phyloP scores from a whole-genome alignment of 2,113 vertebrate species.

The Sceloporus tristichus region DNA sequence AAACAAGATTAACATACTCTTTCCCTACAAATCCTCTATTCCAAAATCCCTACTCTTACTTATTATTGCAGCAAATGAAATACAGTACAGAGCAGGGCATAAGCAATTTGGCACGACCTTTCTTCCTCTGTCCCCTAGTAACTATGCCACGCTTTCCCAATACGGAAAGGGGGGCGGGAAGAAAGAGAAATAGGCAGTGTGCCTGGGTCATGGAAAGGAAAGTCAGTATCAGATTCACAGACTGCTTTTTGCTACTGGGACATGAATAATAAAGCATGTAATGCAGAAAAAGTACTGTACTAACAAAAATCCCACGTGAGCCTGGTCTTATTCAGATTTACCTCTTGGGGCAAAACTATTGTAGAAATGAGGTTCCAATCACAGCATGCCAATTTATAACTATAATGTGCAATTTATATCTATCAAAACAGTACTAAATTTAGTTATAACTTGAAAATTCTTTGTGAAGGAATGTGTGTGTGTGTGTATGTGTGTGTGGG shows the following conservation, averaged over 20 bases:
- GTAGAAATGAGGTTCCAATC: background rate
- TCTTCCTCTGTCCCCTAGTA: constrained; percentile 19
- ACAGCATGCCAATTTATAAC: background rate
- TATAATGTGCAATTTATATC: background rate
- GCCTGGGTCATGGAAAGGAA: constrained; percentile 23
- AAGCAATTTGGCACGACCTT: constrained; percentile 36
- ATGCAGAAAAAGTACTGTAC: background rate
- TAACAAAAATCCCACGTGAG: fast-evolving
- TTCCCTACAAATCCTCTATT: background rate
- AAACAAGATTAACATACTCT: background rate
- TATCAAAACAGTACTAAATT: background rate
- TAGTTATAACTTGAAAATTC: background rate
- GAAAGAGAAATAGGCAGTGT: background rate
- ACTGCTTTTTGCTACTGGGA: fast-evolving
- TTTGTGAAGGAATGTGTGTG: background rate
- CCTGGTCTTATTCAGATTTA: background rate
- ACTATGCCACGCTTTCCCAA: constrained; percentile 50
- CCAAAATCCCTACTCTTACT: constrained; percentile 11
- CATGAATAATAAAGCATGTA: constrained; percentile 13
- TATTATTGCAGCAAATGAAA: constrained; percentile 23
- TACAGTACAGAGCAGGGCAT: constrained; percentile 37
- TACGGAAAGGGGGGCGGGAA: constrained; percentile 8
- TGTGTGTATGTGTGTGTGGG: background rate
- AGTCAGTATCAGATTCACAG: background rate
- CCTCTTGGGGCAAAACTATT: background rate